phyloP scores from a whole-genome alignment of 2,888 invertebrate species.

The Congeria kusceri region DNA sequence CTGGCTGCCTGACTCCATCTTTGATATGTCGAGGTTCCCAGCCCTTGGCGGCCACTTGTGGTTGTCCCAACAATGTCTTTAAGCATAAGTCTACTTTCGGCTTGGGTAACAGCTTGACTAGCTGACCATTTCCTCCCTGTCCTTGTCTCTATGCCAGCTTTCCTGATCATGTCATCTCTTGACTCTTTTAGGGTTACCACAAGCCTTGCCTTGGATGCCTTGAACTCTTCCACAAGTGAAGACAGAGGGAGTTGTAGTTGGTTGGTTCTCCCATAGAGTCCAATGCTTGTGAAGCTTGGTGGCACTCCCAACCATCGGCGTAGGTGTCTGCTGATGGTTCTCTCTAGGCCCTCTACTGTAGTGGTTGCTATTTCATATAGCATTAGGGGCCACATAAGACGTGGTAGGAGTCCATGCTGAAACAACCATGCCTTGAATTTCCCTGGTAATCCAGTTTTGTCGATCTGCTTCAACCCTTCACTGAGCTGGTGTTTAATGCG shows the following conservation, averaged over 20 bases:
- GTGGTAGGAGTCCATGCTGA: conserved; percentile 31
- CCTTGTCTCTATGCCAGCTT: conserved; percentile 16
- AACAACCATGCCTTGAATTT: conserved; percentile 41
- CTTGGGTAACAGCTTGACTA: conserved; percentile 9
- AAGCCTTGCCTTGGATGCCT: conserved; percentile 27
- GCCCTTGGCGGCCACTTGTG: conserved; percentile 20
- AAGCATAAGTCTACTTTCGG: conserved; percentile 26
- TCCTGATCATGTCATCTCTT: conserved; percentile 28
- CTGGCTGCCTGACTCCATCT: conserved; percentile 5
- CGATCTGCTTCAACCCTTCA: conserved; percentile 4
- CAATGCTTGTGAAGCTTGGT: too few relatives aligned
- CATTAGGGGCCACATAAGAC: conserved; percentile 36
- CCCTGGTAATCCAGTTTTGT: conserved; percentile 17
- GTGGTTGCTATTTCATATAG: conserved; percentile 29
- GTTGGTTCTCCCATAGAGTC: too few relatives aligned
- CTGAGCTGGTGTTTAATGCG: neutral
- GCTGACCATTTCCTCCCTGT: conserved; percentile 42
- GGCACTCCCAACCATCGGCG: conserved; percentile 38
- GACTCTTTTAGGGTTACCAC: conserved; percentile 34
- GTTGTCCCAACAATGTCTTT: conserved; percentile 30
- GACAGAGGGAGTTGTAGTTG: conserved; percentile 27
- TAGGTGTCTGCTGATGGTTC: conserved; percentile 29
- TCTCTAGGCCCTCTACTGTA: too few relatives aligned
- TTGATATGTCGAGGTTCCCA: conserved; percentile 12
- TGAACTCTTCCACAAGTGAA: conserved; percentile 41